phyloP scores from a whole-genome alignment of 2,888 invertebrate species.

The Drosophila putrida region DNA sequence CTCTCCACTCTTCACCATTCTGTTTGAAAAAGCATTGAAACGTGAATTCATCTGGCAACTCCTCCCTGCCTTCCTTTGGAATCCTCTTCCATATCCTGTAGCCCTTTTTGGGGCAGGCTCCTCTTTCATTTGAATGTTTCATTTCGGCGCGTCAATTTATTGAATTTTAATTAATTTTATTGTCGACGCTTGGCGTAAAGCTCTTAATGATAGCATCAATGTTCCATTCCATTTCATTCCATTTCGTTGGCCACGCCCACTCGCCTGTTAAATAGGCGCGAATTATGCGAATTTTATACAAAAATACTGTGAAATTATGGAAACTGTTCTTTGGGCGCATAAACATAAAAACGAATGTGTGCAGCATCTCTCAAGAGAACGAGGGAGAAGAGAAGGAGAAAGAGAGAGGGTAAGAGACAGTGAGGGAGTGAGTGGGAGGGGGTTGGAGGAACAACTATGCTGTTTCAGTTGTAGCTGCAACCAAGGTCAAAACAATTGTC shows the following conservation, averaged over 20 bases:
- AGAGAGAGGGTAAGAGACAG: neutral
- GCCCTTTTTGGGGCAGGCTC: slow-evolving; percentile 13
- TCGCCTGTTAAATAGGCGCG: slow-evolving; percentile 35
- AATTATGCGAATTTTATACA: slow-evolving; percentile 55
- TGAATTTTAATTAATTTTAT: slow-evolving; percentile 80
- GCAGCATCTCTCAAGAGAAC: slow-evolving; percentile 5
- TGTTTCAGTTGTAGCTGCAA: slow-evolving; percentile 40
- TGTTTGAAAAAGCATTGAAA: slow-evolving; percentile 17
- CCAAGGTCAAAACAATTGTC: slow-evolving; percentile 73
- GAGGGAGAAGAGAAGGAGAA: neutral
- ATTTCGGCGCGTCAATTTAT: slow-evolving; percentile 70
- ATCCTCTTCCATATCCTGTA: neutral
- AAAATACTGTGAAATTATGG: slow-evolving; percentile 68
- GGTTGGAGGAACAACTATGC: neutral
- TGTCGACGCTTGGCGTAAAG: slow-evolving; percentile 61
- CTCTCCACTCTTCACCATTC: neutral
- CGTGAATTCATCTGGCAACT: slow-evolving; percentile 14
- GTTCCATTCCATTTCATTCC: neutral
- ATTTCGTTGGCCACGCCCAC: slow-evolving; percentile 8
- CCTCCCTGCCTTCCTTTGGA: neutral
- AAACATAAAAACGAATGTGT: slow-evolving; percentile 58
- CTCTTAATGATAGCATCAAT: slow-evolving; percentile 63
- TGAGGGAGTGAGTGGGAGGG: neutral
- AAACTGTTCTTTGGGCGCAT: slow-evolving; percentile 41
- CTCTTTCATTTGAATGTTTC: slow-evolving; percentile 58